phyloP scores from a whole-genome alignment of 2,888 invertebrate genomes.

The Parnassius glacialis region DNA sequence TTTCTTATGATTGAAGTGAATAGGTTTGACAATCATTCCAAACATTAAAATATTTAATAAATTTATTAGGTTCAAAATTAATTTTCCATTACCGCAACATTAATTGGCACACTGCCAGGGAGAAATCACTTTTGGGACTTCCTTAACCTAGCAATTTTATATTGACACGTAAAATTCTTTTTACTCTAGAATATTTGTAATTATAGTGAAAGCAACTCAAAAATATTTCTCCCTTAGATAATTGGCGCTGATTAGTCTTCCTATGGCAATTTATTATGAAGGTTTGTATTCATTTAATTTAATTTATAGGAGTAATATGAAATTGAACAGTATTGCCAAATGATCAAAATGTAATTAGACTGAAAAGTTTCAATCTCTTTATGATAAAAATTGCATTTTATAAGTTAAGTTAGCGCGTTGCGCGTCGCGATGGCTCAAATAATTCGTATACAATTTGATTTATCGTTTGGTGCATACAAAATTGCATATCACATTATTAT shows the following conservation, averaged over 20 bases:
- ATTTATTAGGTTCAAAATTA: neutral
- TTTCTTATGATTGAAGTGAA: neutral
- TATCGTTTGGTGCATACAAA: constrained; percentile 45
- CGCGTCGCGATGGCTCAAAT: constrained; percentile 52
- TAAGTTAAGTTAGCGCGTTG: constrained; percentile 35
- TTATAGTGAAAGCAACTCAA: constrained; percentile 27
- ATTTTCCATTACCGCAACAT: neutral
- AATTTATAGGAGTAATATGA: constrained; percentile 56
- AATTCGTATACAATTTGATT: constrained; percentile 35
- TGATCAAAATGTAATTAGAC: constrained; percentile 77
- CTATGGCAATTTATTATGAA: constrained; percentile 60
- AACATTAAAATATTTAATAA: neutral
- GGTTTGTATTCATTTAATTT: constrained; percentile 50
- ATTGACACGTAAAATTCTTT: constrained; percentile 5
- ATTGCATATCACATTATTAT: constrained; percentile 67
- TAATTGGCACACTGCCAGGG: constrained; percentile 21
- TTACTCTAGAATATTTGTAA: constrained; percentile 30
- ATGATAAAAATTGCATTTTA: constrained; percentile 31
- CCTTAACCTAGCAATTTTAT: constrained; percentile 1
- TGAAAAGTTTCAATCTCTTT: constrained; percentile 50
- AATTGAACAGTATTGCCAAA: constrained; percentile 77
- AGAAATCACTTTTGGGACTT: constrained; percentile 13
- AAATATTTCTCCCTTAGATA: constrained; percentile 27
- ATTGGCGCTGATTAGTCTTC: constrained; percentile 61
- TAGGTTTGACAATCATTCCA: neutral